Evolutionary conservation across 2,797 vertebrate genomes (phyloP), one percentile per base, ranked within the genome.

Genomic region (Periophthalmus magnuspinnatus): DNA sequence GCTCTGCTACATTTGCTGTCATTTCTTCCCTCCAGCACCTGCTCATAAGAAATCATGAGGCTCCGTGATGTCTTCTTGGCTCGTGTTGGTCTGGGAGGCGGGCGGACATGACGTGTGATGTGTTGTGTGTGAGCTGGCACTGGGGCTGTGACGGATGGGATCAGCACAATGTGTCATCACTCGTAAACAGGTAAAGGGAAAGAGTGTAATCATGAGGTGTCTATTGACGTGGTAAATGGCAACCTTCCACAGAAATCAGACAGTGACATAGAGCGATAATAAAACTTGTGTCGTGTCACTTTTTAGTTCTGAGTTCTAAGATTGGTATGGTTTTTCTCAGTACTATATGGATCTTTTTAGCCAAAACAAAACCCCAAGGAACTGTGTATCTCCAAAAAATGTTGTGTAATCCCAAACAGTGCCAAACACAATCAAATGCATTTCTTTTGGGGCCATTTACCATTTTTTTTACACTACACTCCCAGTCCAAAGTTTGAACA

Each of bases 1-100:
- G 68, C 55, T 66, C 63, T 72, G 83, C 89, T 89, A 89, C 66
- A 77, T 76, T 75, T 71, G 71, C 78, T 81, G 84, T 92, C 89
- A 86, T 80, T 87, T 87, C 68, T 68, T 75, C 70, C 77, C 58
- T 60, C 60, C 72, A 72, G 75, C 87, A 91, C 88, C 86, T 92
- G 87, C 81, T 86, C 80, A 78, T 77, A 92, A 89, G 86, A 88
- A 90, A 90, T 90, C 88, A 88, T 60, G 10, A 58, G 75, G 28
- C 63, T 81, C 81, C 86, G 76, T 80, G 79, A 83, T 83, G 80
- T 79, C 71, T 77, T 86, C 80, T 78, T 86, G 83, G 88, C 84
- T 80, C 80, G 76, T 69, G 71, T 88, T 86, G 79, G 76, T 79
- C 77, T 88, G 82, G 72, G 72, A 7, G 34, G 74, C 64, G 50